A percentile compares a stretch with the other conserved stretches of the same genome.
phyloP scores from a whole-genome alignment of 2,113 vertebrate species.

The Cyphomyrus discorhynchus region DNA sequence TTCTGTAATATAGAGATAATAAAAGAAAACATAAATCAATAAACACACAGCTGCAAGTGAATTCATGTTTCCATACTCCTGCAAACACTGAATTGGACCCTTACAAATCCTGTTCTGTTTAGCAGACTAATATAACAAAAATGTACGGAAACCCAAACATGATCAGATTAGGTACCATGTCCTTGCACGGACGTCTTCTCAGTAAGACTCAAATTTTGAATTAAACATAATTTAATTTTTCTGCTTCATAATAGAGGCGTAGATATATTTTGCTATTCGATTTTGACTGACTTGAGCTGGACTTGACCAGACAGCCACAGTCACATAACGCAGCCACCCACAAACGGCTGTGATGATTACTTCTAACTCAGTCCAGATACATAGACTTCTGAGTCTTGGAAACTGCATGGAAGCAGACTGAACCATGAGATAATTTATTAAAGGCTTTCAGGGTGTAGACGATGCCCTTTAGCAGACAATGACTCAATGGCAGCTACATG shows the following conservation, averaged over 20 bases:
- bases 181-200: not conserved
- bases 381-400: constrained; percentile 27
- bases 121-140: not conserved
- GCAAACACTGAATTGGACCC: not conserved
- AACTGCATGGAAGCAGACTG: constrained; percentile 35
- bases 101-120: not conserved
- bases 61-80: not conserved
- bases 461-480: constrained; percentile 5
- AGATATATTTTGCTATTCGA: not conserved
- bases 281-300: not conserved
- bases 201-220: not conserved
- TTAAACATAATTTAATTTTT: not conserved
- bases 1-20: not conserved
- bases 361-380: constrained; percentile 36
- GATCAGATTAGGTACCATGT: not conserved
- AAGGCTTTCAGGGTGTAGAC: constrained; percentile 17
- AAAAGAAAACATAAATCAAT: not conserved
- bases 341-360: constrained; percentile 17
- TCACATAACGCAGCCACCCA: not conserved
- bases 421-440: constrained; percentile 27
- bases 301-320: constrained; percentile 12
- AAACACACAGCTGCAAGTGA: not conserved
- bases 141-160: not conserved
- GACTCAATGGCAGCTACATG: not conserved
- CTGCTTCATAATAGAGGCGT: not conserved